Conservation (phyloP, 2,888 invertebrate genomes). For the Clostera curtula region DNA sequence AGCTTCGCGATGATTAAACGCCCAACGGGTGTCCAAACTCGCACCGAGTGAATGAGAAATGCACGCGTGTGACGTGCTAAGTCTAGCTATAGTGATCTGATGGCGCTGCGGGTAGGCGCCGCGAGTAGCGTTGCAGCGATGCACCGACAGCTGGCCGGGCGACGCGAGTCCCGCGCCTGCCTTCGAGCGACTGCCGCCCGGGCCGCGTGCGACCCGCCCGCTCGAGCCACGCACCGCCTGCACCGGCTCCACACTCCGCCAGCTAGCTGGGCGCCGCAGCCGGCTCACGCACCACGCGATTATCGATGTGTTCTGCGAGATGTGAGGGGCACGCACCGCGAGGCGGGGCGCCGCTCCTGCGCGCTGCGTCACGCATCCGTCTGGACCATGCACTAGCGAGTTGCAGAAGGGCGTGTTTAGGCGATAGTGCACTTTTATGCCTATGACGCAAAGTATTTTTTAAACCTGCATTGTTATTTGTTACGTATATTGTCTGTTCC, state of each 20-base stretch:
- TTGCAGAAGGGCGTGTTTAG: no score
- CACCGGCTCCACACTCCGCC: slow-evolving; percentile 41
- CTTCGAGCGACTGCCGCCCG: slow-evolving; percentile 69
- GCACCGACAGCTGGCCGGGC: slow-evolving; percentile 45
- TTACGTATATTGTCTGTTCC: no score
- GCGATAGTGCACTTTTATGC: no score
- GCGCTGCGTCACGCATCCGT: slow-evolving; percentile 73
- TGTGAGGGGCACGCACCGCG: slow-evolving; percentile 44
- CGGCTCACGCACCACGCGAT: slow-evolving; percentile 60
- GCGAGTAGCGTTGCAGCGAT: slow-evolving; percentile 49
- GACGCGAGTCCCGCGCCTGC: slow-evolving; percentile 63
- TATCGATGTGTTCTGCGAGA: slow-evolving; percentile 67
- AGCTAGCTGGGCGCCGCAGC: slow-evolving; percentile 36
- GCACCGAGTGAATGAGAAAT: slow-evolving; percentile 50
- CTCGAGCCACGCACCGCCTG: slow-evolving; percentile 39
- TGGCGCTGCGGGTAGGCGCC: slow-evolving; percentile 41
- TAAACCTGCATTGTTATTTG: no score
- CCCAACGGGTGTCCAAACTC: slow-evolving; percentile 26
- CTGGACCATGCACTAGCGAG: no score
- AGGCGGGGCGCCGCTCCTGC: slow-evolving; percentile 59
- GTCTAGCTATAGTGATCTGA: slow-evolving; percentile 33
- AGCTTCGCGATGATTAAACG: slow-evolving; percentile 17
- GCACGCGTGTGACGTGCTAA: slow-evolving; percentile 34
- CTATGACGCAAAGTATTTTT: no score
- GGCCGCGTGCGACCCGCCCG: slow-evolving; percentile 51